Evolutionary conservation across 2,888 invertebrate species (phyloP), one percentile per base, ranked within the genome.

Genomic region (Xanthia icteritia): DNA sequence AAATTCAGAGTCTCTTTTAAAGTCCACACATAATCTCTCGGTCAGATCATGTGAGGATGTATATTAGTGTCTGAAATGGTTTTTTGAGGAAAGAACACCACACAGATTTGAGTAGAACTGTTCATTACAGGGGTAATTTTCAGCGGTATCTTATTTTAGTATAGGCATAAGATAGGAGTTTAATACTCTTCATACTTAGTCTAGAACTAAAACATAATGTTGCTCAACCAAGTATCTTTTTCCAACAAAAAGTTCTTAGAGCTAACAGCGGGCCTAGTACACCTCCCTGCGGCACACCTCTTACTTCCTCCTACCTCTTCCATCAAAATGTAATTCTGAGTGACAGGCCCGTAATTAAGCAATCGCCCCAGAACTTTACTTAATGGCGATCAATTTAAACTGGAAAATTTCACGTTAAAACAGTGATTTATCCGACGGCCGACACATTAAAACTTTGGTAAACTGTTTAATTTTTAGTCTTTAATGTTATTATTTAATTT

Each of bases 361-460:
- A 83, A 89, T 89, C 81, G 81, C 81, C 83, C 79, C 80, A 78
- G 80, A 89, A 82, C 78, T 89, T 85, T 74, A 80, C 66, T 77
- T 89, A 89, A 89, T 87, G 86, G 85, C 79, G 78, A 89, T 89
- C 90, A 86, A 89, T 89, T 89, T 86, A 86, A 88, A 86, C 86
- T 81, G 76, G 73, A 87, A 89, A 84, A 86, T 88, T 87, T 83
- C 74, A 83, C 85, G 82, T 82, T 79, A 66, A 86, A 91, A 87
- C 90, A 86, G 86, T 85, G 86, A 89, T 91, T 89, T 82, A 89
- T 81, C 84, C 81, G 82, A 87, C 88, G 86, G 88, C 77, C 74
- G 81, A 77, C 83, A 82, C 88, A 92, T 92, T 91, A 90, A 91
- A 92, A 92, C 91, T 92, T 92, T 65, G 82, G 58, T 77, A 79